Evolutionary conservation across 2,797 vertebrate genomes (phyloP).

Genomic region (Pseudocheirus occidentalis): DNA sequence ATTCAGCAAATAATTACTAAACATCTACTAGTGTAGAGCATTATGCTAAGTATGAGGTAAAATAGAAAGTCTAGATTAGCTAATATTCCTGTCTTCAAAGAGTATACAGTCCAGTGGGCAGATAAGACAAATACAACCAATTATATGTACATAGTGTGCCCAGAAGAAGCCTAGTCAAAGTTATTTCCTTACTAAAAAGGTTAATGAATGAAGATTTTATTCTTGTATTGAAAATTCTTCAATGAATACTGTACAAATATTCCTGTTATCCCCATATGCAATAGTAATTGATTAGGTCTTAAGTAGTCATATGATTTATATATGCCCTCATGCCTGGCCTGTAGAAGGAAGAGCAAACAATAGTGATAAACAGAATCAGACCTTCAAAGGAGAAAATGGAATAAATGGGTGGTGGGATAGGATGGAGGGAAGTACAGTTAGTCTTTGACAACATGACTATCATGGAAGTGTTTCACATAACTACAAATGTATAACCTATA

Average conservation of each 20-base stretch:
- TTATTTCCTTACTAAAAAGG: background rate
- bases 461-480: too few species aligned
- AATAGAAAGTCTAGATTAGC: background rate
- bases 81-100: background rate
- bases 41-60: background rate
- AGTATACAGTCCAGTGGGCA: background rate
- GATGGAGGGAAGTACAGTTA: too few species aligned
- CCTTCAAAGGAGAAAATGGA: background rate
- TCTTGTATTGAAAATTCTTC: background rate
- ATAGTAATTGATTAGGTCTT: background rate
- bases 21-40: background rate
- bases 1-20: background rate
- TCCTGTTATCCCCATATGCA: background rate
- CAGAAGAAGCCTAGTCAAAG: background rate
- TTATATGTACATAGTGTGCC: background rate
- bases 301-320: background rate
- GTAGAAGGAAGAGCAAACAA: background rate
- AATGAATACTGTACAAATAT: background rate
- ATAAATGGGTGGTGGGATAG: too few species aligned
- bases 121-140: background rate
- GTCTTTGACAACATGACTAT: too few species aligned
- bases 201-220: background rate
- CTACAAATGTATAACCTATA: too few species aligned
- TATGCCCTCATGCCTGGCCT: background rate
- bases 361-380: background rate